Evolutionary conservation across 2,797 vertebrate species (phyloP).

Genomic region (Callimico goeldii): DNA sequence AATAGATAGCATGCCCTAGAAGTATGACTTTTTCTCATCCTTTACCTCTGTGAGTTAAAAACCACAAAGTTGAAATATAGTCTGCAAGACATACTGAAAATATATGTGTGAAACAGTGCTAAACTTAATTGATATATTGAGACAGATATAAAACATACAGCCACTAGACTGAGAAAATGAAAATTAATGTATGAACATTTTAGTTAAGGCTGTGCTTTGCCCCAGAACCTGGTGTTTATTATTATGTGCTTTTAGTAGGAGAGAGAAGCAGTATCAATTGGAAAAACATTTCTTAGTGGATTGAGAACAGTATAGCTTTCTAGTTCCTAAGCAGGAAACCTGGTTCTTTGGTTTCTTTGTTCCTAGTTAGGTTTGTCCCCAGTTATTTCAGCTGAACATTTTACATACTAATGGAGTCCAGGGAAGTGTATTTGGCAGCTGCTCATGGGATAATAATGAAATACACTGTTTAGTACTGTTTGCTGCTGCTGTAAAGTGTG

Average conservation of each 20-base stretch:
- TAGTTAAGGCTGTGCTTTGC: slow-evolving; percentile 51
- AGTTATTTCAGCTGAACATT: slow-evolving; percentile 83
- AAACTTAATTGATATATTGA: slow-evolving; percentile 58
- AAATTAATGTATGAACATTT: slow-evolving; percentile 77
- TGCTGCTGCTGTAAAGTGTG: slow-evolving; percentile 78
- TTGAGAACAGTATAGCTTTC: slow-evolving; percentile 81
- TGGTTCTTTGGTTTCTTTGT: slow-evolving; percentile 87
- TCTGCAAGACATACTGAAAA: slow-evolving; percentile 3
- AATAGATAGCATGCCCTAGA: background rate
- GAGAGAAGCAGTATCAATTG: slow-evolving; percentile 81
- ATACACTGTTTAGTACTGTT: slow-evolving; percentile 81
- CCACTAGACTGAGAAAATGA: slow-evolving; percentile 74
- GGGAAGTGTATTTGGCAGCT: slow-evolving; percentile 85
- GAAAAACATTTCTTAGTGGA: slow-evolving; percentile 80
- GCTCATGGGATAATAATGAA: slow-evolving; percentile 85
- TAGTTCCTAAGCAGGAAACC: slow-evolving; percentile 79
- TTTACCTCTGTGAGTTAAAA: slow-evolving; percentile 43
- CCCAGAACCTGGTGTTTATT: slow-evolving; percentile 83
- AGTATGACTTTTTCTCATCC: slow-evolving; percentile 22
- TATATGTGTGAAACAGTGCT: slow-evolving; percentile 50
- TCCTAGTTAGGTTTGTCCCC: slow-evolving; percentile 78
- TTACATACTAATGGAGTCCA: slow-evolving; percentile 83
- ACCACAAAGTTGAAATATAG: slow-evolving; percentile 26
- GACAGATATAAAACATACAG: slow-evolving; percentile 67
- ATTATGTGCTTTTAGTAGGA: slow-evolving; percentile 80